phyloP scores from a whole-genome alignment of 2,797 vertebrate genomes.

The Stomatorhinus walkeri region DNA sequence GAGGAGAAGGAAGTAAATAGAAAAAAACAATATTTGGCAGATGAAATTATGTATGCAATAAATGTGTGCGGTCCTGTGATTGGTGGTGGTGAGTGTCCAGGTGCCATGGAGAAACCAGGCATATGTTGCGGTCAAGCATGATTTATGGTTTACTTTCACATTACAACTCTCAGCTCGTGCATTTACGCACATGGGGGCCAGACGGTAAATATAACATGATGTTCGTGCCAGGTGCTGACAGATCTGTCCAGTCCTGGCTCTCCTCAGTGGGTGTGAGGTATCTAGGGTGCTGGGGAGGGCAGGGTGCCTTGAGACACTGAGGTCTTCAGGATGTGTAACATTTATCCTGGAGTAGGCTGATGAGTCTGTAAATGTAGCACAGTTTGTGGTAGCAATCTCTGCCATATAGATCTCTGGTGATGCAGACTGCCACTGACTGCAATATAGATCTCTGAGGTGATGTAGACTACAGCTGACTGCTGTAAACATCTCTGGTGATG shows the following conservation, averaged over 20 bases:
- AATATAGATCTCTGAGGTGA: neutral
- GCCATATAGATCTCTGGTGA: neutral
- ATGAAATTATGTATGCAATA: slow-evolving; percentile 2
- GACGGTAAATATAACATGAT: neutral
- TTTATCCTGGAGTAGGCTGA: neutral
- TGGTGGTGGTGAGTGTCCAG: neutral
- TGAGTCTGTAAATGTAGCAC: neutral
- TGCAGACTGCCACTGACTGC: neutral
- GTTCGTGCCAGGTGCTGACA: neutral
- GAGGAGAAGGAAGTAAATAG: neutral
- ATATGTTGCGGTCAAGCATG: neutral
- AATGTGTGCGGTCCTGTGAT: neutral
- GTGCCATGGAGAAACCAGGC: neutral
- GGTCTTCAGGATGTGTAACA: neutral
- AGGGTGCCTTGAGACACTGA: neutral
- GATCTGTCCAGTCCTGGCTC: neutral
- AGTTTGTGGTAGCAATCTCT: neutral
- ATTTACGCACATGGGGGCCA: neutral
- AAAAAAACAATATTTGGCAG: neutral
- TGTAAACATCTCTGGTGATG: neutral
- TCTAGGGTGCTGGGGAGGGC: neutral
- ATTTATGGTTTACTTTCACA: neutral
- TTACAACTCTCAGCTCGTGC: neutral
- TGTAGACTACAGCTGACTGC: neutral
- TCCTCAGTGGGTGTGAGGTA: neutral